A percentile compares a stretch with the other conserved stretches of the same genome.
phyloP scores from a whole-genome alignment of 2,888 invertebrate genomes.

The Euclidia mi region DNA sequence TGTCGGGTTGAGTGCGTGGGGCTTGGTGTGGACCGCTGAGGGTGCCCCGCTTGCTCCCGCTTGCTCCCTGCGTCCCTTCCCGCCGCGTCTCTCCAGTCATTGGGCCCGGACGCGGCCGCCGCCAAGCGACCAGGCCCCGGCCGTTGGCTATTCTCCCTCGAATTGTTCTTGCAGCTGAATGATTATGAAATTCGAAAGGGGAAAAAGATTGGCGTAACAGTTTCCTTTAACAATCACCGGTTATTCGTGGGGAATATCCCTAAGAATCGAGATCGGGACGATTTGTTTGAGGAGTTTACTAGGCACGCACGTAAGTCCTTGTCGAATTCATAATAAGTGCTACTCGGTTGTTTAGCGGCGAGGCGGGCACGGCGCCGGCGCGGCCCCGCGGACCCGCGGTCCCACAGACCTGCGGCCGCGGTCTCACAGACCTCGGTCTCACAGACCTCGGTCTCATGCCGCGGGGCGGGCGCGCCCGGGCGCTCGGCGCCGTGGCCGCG shows the following conservation, averaged over 20 bases:
- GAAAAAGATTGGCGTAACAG: conserved; percentile 99
- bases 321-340: conserved; percentile 90
- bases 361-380: conserved; percentile 49
- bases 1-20: conserved; percentile 84
- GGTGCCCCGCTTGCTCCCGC: conserved; percentile 77
- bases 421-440: conserved; percentile 42
- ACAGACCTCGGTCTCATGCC: conserved; percentile 19
- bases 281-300: conserved; percentile 99
- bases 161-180: conserved; percentile 99
- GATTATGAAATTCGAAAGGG: conserved; percentile 99
- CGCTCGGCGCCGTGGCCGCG: conserved; percentile 56
- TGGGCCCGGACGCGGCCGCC: conserved; percentile 75
- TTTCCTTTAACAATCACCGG: conserved; percentile 99
- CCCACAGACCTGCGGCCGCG: conserved; percentile 26
- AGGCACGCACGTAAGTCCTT: conserved; percentile 99
- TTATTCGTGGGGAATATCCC: conserved; percentile 99
- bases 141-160: conserved; percentile 94
- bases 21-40: conserved; percentile 91
- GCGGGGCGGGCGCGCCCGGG: conserved; percentile 55
- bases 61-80: conserved; percentile 51
- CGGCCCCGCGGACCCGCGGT: conserved; percentile 51
- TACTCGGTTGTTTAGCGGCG: conserved; percentile 70
- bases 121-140: conserved; percentile 77
- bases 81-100: conserved; percentile 79
- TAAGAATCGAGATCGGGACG: conserved; percentile 99